These are phyloP conservation scores for Macropodus opercularis DNA, from an alignment of 2,797 vertebrate species.

Conservation along the genomic window DNA sequence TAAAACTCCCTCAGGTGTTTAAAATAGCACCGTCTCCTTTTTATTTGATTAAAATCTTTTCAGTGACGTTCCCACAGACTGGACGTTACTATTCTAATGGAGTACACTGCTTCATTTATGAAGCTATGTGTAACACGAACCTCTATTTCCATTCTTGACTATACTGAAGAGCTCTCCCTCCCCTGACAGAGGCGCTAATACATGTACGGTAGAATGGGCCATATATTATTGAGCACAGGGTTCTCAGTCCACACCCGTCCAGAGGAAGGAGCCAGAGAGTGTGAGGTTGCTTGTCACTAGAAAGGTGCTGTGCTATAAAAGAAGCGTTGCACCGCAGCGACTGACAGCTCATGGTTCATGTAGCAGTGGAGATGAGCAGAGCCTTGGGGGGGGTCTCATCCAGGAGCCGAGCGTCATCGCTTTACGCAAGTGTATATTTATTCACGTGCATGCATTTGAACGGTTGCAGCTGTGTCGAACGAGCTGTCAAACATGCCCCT, in stretches of 20 bases:
- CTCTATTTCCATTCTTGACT: conserved; percentile 16
- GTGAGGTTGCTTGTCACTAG: neutral
- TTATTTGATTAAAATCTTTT: neutral
- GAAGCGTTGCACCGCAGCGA: conserved; percentile 25
- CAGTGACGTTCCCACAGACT: neutral
- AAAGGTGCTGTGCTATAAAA: conserved; percentile 35
- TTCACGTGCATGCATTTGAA: conserved; percentile 24
- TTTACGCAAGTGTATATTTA: conserved; percentile 31
- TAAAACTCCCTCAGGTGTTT: conserved; percentile 26
- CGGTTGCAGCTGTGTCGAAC: conserved; percentile 33
- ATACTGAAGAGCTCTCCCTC: conserved; percentile 28
- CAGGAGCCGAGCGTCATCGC: conserved; percentile 1
- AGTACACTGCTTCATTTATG: conserved; percentile 22
- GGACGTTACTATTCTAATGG: conserved; percentile 16
- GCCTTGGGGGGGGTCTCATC: conserved; percentile 14
- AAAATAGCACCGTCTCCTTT: conserved; percentile 34
- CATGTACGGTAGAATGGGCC: conserved; percentile 5
- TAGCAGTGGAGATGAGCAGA: conserved; percentile 28
- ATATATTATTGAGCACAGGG: conserved; percentile 46
- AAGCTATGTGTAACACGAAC: conserved; percentile 28
- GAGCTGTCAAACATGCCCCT: conserved; percentile 35
- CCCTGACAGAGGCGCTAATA: conserved; percentile 23
- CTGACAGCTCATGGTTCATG: conserved; percentile 61
- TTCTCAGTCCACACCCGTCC: conserved; percentile 29
- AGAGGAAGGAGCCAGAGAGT: neutral